A percentile compares a stretch with the other conserved stretches of the same genome.
Conservation (phyloP, 2,113 vertebrate genomes). For the Ardeotis arabs region DNA sequence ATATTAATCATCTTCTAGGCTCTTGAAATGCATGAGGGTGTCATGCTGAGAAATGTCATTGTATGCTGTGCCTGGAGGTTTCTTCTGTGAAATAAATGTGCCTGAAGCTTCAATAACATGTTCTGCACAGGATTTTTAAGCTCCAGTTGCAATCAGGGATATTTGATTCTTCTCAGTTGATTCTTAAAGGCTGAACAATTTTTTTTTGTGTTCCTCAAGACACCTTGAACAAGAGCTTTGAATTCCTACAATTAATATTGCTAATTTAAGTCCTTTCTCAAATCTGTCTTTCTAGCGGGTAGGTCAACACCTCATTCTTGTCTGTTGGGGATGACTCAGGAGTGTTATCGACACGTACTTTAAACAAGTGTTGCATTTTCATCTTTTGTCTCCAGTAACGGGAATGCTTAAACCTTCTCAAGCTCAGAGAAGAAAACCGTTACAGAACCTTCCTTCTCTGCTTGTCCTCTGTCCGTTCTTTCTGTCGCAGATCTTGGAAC, state of each 20-base stretch:
- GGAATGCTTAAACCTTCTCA: not conserved
- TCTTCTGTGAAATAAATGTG: not conserved
- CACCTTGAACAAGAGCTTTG: not conserved
- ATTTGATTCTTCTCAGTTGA: not conserved
- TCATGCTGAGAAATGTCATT: slow-evolving; percentile 37
- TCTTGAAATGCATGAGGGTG: slow-evolving; percentile 15
- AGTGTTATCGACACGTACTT: not conserved
- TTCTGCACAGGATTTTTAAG: not conserved
- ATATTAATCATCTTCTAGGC: slow-evolving; percentile 37
- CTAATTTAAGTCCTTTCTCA: not conserved
- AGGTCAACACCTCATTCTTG: not conserved
- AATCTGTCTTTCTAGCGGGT: not conserved
- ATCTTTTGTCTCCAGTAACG: not conserved
- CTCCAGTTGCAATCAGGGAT: not conserved
- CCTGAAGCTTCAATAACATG: not conserved
- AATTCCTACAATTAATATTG: not conserved
- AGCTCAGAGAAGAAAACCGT: not conserved
- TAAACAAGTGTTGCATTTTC: not conserved
- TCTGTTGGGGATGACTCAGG: not conserved
- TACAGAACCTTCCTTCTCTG: not conserved
- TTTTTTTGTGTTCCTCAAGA: not conserved
- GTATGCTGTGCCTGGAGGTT: not conserved
- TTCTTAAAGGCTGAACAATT: not conserved
- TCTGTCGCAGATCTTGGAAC: not conserved
- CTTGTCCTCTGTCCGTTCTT: not conserved